phyloP scores from a whole-genome alignment of 2,888 invertebrate genomes.

The Phalera bucephala region DNA sequence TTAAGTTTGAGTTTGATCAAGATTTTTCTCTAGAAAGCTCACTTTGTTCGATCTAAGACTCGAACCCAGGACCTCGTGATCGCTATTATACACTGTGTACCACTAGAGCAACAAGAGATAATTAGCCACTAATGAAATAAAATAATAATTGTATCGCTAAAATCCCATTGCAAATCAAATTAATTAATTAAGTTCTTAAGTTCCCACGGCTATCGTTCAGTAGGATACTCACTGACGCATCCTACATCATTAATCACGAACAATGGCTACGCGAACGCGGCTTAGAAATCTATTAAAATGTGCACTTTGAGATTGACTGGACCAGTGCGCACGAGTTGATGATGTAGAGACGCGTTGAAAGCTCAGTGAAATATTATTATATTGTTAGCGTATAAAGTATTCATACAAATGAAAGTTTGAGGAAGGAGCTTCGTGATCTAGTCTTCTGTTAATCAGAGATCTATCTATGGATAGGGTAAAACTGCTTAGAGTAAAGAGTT shows the following conservation, averaged over 20 bases:
- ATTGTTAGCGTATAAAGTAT: not conserved
- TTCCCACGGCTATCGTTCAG: constrained; percentile 25
- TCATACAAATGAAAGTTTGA: not conserved
- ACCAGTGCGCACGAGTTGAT: constrained; percentile 21
- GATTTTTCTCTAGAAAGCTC: too few species aligned
- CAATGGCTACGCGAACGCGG: constrained; percentile 32
- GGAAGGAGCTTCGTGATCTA: not conserved
- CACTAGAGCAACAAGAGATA: too few species aligned
- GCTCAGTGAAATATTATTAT: constrained; percentile 7
- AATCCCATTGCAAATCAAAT: too few species aligned
- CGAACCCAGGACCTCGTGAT: too few species aligned
- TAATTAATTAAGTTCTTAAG: too few species aligned
- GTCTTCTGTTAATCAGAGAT: not conserved
- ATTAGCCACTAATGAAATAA: too few species aligned
- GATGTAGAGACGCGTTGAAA: constrained; percentile 18
- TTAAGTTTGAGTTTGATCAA: too few species aligned
- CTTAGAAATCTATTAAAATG: constrained; percentile 32
- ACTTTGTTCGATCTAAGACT: too few species aligned
- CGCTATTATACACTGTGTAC: too few species aligned
- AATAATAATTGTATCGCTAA: too few species aligned
- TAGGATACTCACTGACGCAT: constrained; percentile 14
- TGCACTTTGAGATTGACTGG: constrained; percentile 36
- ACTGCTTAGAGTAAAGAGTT: too few species aligned
- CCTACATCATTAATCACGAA: constrained; percentile 41
- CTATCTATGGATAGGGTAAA: too few species aligned